These are phyloP conservation scores for Xiphydria camelus DNA, from an alignment of 2,888 invertebrate species.

Conservation along the genomic window DNA sequence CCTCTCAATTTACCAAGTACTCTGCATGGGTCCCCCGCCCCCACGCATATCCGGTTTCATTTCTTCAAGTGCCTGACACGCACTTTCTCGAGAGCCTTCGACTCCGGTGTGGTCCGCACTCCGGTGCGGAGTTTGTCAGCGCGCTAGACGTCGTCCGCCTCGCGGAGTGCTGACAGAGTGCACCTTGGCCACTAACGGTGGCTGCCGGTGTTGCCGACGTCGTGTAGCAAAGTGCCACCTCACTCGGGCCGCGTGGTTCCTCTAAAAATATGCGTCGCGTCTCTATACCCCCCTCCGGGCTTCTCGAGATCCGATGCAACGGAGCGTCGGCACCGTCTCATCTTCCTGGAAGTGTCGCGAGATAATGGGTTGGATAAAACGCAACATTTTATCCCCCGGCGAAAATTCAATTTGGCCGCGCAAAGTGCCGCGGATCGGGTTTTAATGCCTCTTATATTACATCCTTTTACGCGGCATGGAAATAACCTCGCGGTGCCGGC, in stretches of 20 bases:
- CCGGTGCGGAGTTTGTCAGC: too few relatives aligned
- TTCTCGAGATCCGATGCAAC: too few relatives aligned
- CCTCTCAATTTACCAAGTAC: too few relatives aligned
- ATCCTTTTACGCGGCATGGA: not conserved
- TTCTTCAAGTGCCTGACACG: too few relatives aligned
- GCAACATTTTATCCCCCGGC: slow-evolving; percentile 38
- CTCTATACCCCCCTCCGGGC: too few relatives aligned
- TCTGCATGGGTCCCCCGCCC: too few relatives aligned
- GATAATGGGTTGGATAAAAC: slow-evolving; percentile 40
- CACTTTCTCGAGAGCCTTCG: too few relatives aligned
- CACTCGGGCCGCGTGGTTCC: not conserved
- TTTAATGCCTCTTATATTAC: slow-evolving; percentile 40
- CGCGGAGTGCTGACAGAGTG: slow-evolving; percentile 21
- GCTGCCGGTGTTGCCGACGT: not conserved
- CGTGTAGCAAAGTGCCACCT: not conserved
- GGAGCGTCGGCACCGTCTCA: too few relatives aligned
- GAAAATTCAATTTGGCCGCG: slow-evolving; percentile 40
- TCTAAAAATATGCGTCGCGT: not conserved
- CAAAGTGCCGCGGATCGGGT: slow-evolving; percentile 45
- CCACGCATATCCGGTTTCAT: too few relatives aligned
- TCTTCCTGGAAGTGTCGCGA: too few relatives aligned
- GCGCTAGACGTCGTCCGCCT: slow-evolving; percentile 4
- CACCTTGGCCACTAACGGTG: slow-evolving; percentile 19
- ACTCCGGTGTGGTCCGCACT: too few relatives aligned
- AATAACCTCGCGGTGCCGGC: too few relatives aligned